These are phyloP conservation scores for Smittia sp. DNA, from an alignment of 2,888 invertebrate genomes.

Conservation along the genomic window DNA sequence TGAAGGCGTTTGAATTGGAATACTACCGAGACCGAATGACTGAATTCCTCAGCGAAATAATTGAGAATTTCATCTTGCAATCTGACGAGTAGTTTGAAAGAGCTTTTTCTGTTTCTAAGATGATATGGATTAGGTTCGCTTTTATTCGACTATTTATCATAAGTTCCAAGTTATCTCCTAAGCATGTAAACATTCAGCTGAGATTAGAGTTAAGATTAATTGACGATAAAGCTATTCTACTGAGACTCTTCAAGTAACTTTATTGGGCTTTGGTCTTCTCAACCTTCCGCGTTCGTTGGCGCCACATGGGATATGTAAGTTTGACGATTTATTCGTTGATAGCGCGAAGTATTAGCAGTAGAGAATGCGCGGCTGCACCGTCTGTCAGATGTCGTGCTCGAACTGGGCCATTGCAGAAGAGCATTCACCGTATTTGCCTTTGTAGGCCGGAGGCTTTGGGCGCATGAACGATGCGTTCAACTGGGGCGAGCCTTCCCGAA, in stretches of 20 bases:
- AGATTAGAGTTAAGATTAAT: neutral
- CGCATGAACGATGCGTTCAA: conserved; percentile 51
- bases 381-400: conserved; percentile 52
- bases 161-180: neutral
- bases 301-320: neutral
- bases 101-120: neutral
- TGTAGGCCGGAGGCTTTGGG: conserved; percentile 53
- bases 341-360: conserved; percentile 48
- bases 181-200: neutral
- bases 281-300: neutral
- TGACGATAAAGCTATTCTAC: conserved; percentile 33
- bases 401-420: conserved; percentile 47
- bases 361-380: conserved; percentile 51
- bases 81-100: neutral
- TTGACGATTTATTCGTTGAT: neutral
- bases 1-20: conserved; percentile 57
- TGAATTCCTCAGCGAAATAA: conserved; percentile 59
- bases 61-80: conserved; percentile 53
- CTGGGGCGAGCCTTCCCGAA: conserved; percentile 57
- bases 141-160: neutral
- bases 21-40: conserved; percentile 56
- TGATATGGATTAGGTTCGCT: neutral
- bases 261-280: neutral
- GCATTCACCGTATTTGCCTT: conserved; percentile 10
- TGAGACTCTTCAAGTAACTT: conserved; percentile 44